Conservation (phyloP, 35 echinoderm and acorn worm genomes). For the Apostichopus californicus region DNA sequence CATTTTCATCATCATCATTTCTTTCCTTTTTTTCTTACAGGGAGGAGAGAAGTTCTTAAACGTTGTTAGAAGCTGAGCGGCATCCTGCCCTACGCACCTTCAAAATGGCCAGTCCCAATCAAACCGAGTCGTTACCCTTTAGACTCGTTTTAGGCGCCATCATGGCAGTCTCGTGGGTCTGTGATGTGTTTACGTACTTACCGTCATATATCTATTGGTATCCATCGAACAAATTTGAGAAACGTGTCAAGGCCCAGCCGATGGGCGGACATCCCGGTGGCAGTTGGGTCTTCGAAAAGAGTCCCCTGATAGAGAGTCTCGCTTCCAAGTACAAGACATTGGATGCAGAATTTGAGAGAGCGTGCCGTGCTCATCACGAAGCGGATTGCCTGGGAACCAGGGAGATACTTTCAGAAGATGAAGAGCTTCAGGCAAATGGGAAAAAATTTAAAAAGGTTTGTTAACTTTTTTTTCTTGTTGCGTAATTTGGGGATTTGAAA, state of each 20-base stretch:
- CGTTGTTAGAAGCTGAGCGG: neutral
- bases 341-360: constrained; percentile 71
- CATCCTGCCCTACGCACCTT: neutral
- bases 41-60: too few species aligned
- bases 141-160: constrained; percentile 45
- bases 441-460: constrained; percentile 92
- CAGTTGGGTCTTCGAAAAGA: constrained; percentile 44
- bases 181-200: constrained; percentile 69
- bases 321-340: constrained; percentile 59
- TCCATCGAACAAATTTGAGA: constrained; percentile 36
- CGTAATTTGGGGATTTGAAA: neutral
- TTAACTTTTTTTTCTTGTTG: neutral
- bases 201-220: constrained; percentile 69
- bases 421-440: constrained; percentile 77
- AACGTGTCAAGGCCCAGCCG: constrained; percentile 60
- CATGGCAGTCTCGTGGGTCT: constrained; percentile 52
- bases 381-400: constrained; percentile 71
- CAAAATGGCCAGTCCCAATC: constrained; percentile 59
- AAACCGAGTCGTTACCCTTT: constrained; percentile 55
- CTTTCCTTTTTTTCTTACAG: too few species aligned
- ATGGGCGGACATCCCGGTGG: constrained; percentile 18
- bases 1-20: too few species aligned
- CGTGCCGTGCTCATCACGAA: constrained; percentile 42
- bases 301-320: constrained; percentile 27
- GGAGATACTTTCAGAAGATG: constrained; percentile 75